Percentiles rank a stretch among this genome's conserved stretches.
Evolutionary conservation across 37 sponge, comb jelly and placozoan genomes (phyloP).

Genomic region (Ephydatia muelleri): DNA sequence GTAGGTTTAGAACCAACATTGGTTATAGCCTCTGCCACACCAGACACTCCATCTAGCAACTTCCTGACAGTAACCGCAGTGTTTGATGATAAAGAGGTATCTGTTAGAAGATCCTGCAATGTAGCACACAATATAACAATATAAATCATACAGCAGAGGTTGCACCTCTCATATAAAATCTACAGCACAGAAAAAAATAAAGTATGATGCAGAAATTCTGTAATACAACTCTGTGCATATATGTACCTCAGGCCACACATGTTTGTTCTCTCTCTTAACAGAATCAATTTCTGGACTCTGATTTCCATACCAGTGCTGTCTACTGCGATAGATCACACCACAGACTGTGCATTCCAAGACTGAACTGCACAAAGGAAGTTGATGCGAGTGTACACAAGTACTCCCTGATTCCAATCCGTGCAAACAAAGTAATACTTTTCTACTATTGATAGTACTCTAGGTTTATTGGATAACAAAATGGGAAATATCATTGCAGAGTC

Average conservation of each 20-base stretch:
- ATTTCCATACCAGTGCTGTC: slow-evolving; percentile 96
- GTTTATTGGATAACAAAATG: no score
- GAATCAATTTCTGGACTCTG: slow-evolving; percentile 67
- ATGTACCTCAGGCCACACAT: slow-evolving; percentile 92
- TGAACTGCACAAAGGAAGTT: slow-evolving; percentile 49
- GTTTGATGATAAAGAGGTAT: slow-evolving; percentile 24
- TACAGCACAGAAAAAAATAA: neutral
- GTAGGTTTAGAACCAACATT: slow-evolving; percentile 65
- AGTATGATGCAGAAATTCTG: neutral
- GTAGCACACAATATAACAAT: neutral
- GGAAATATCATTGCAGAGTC: no score
- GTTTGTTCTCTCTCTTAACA: slow-evolving; percentile 78
- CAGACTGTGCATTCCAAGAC: slow-evolving; percentile 86
- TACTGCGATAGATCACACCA: slow-evolving; percentile 91
- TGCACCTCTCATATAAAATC: neutral
- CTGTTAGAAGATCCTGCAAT: slow-evolving; percentile 25
- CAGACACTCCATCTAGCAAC: slow-evolving; percentile 71
- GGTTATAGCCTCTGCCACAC: slow-evolving; percentile 56
- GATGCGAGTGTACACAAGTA: neutral
- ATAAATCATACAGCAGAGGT: neutral
- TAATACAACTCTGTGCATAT: neutral
- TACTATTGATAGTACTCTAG: no score
- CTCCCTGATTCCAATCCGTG: no score
- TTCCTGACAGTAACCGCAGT: slow-evolving; percentile 57
- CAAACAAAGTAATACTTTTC: no score